These are phyloP conservation scores for Entomobrya proxima DNA, from an alignment of 2,888 invertebrate genomes.

Conservation along the genomic window DNA sequence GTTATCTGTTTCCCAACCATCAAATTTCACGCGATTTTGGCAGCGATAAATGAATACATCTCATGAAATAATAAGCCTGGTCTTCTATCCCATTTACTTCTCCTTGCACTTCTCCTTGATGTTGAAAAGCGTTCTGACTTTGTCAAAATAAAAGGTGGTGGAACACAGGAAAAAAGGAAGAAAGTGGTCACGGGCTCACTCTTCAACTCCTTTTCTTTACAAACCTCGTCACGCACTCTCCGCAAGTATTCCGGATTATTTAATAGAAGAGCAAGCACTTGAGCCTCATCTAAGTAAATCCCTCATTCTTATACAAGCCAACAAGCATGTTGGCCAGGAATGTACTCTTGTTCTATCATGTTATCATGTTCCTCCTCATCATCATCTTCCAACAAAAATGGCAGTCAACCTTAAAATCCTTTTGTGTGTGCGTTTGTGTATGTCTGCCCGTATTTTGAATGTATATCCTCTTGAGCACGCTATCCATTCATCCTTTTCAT, in stretches of 20 bases:
- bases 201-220: constrained; percentile 17
- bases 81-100: background rate
- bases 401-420: constrained; percentile 29
- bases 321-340: background rate
- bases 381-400: constrained; percentile 18
- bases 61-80: too few relatives aligned
- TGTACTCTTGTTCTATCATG: background rate
- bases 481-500: constrained; percentile 28
- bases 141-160: background rate
- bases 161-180: background rate
- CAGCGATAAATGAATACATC: too few relatives aligned
- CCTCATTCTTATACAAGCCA: background rate
- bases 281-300: background rate
- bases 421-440: background rate
- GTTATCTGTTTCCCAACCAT: too few relatives aligned
- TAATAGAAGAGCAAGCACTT: constrained; percentile 29
- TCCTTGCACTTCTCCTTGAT: background rate
- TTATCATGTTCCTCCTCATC: background rate
- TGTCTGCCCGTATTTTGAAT: background rate
- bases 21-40: too few relatives aligned
- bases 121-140: background rate
- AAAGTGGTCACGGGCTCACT: background rate
- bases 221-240: constrained; percentile 48
- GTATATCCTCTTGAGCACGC: background rate
- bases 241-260: constrained; percentile 49